Evolutionary conservation across 1,140 invertebrate genomes (phyloP).

Genomic region (Halyomorpha halys): DNA sequence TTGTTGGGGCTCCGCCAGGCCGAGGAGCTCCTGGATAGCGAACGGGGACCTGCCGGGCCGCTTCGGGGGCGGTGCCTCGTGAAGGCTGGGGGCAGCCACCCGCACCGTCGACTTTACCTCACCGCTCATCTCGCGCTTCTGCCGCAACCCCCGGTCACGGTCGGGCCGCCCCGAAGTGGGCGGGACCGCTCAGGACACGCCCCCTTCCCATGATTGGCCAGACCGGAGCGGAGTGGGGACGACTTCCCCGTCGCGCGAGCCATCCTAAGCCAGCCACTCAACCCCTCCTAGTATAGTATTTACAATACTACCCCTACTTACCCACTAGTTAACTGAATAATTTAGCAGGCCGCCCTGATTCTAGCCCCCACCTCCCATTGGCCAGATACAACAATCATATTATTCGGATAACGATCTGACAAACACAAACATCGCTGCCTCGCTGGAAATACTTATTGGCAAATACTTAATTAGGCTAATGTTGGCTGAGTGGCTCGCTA

Average conservation of each 20-base stretch:
- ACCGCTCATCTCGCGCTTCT: conserved; percentile 19
- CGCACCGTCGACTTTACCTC: conserved; percentile 22
- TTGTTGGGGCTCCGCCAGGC: conserved; percentile 43
- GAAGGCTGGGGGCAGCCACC: conserved; percentile 24
- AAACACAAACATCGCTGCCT: not conserved
- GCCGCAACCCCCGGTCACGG: not conserved
- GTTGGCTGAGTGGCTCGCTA: not conserved
- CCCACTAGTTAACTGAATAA: conserved; percentile 17
- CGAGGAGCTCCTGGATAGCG: conserved; percentile 82
- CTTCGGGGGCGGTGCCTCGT: conserved; percentile 12
- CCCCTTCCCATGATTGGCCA: not conserved
- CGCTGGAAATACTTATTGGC: not conserved
- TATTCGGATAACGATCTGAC: conserved; percentile 12
- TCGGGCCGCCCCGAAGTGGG: conserved; percentile 10
- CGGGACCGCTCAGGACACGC: not conserved
- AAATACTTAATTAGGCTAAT: not conserved
- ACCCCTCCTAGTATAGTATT: conserved; percentile 3
- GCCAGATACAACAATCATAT: conserved; percentile 15
- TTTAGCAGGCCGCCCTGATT: conserved; percentile 9
- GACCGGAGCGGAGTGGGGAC: not conserved
- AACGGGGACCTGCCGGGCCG: conserved; percentile 80
- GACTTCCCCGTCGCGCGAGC: not conserved
- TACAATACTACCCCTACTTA: conserved; percentile 15
- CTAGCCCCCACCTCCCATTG: not conserved
- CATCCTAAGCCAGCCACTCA: conserved; percentile 14